Evolutionary conservation across 2,888 invertebrate genomes (phyloP).

Genomic region (Tortricodes alternella): DNA sequence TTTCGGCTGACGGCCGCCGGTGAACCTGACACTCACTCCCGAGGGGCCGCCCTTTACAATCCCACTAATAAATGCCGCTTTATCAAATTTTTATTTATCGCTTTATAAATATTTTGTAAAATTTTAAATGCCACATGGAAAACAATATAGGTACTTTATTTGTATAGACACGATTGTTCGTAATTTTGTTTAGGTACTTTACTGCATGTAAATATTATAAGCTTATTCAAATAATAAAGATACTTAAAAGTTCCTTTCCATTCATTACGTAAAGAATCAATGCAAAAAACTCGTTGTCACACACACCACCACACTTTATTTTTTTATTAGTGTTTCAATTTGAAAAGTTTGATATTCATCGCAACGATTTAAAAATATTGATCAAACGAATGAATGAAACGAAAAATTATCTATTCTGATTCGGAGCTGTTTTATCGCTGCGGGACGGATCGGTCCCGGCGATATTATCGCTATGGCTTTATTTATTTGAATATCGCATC

Average conservation of each 20-base stretch:
- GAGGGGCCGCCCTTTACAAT: conserved; percentile 73
- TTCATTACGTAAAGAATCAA: too few species aligned
- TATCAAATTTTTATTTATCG: conserved; percentile 72
- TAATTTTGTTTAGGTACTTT: too few species aligned
- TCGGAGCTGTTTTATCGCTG: conserved; percentile 16
- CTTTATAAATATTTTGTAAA: conserved; percentile 36
- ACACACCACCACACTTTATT: too few species aligned
- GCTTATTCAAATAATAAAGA: too few species aligned
- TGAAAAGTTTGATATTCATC: conserved; percentile 18
- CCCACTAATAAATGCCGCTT: conserved; percentile 77
- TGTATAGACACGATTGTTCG: too few species aligned
- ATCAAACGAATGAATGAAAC: conserved; percentile 18
- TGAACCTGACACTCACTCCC: conserved; percentile 75
- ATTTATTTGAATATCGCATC: conserved; percentile 29
- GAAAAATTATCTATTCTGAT: conserved; percentile 19
- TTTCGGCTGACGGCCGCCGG: conserved; percentile 76
- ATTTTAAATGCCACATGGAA: too few species aligned
- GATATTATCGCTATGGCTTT: conserved; percentile 23
- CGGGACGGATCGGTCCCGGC: conserved; percentile 22
- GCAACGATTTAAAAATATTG: conserved; percentile 3
- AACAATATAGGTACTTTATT: too few species aligned
- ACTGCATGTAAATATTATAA: too few species aligned
- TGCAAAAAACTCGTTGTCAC: too few species aligned
- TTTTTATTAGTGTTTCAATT: not conserved
- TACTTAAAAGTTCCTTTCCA: too few species aligned